Percentiles rank a stretch among this genome's conserved stretches.
Evolutionary conservation across 2,113 vertebrate genomes (phyloP).

Genomic region (Acanthisitta chloris): DNA sequence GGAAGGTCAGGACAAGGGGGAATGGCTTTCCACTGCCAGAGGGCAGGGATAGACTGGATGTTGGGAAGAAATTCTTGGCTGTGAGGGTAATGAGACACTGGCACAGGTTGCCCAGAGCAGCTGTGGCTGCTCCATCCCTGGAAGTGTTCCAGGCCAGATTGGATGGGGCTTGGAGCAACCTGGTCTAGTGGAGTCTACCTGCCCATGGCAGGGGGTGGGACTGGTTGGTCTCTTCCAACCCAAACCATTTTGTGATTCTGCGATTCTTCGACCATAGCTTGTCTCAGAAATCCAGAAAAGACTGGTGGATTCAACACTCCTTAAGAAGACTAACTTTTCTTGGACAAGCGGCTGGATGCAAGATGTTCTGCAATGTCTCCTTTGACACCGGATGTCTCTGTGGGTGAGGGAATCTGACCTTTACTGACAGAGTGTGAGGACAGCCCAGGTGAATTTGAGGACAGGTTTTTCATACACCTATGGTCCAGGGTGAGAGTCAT

Average conservation of each 20-base stretch:
- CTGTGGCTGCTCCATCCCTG: background rate
- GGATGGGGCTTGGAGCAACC: background rate
- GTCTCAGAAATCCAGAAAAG: background rate
- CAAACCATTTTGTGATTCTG: background rate
- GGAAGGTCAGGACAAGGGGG: too few species aligned
- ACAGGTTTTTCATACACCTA: background rate
- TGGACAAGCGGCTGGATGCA: background rate
- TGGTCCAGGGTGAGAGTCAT: too few species aligned
- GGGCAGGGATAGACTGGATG: background rate
- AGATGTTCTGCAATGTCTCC: too few species aligned
- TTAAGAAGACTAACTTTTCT: background rate
- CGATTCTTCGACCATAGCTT: fast-evolving
- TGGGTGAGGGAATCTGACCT: background rate
- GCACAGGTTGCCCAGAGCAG: background rate
- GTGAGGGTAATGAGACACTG: background rate
- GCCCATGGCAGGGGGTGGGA: background rate
- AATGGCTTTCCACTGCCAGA: too few species aligned
- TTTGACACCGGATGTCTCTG: background rate
- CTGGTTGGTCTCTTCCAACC: background rate
- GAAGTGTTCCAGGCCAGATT: background rate
- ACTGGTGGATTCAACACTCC: fast-evolving
- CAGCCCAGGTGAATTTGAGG: background rate
- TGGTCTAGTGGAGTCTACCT: background rate
- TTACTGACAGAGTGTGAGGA: background rate
- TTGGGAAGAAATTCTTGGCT: background rate